Evolutionary conservation across 2,113 vertebrate genomes (phyloP).

Genomic region (Lophius piscatorius): DNA sequence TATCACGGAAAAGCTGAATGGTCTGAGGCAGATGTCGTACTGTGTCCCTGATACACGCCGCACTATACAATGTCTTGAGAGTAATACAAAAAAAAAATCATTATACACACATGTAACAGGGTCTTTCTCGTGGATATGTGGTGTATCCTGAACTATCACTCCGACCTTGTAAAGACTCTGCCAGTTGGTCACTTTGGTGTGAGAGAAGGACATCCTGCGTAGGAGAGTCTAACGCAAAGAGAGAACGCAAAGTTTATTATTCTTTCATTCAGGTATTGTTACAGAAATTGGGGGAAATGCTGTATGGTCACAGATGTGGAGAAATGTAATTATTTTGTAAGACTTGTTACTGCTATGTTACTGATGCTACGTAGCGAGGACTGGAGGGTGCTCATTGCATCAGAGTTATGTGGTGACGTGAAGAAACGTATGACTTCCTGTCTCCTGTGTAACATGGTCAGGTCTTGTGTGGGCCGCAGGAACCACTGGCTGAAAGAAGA

Average conservation of each 20-base stretch:
- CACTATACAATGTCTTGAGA: slow-evolving; percentile 85
- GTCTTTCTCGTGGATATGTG: not conserved
- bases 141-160: not conserved
- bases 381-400: slow-evolving; percentile 85
- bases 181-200: slow-evolving; percentile 93
- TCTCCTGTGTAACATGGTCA: slow-evolving; percentile 85
- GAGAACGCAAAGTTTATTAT: slow-evolving; percentile 4
- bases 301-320: slow-evolving; percentile 2
- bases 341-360: slow-evolving; percentile 86
- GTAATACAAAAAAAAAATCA: slow-evolving; percentile 20
- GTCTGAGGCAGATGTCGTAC: slow-evolving; percentile 85
- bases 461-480: slow-evolving; percentile 86
- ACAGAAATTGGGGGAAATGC: not conserved
- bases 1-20: slow-evolving; percentile 88
- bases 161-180: slow-evolving; percentile 89
- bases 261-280: slow-evolving; percentile 1
- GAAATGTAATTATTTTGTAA: not conserved
- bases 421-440: slow-evolving; percentile 95
- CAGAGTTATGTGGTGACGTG: slow-evolving; percentile 86
- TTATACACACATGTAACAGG: not conserved
- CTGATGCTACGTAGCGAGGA: slow-evolving; percentile 89
- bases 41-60: slow-evolving; percentile 89
- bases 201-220: slow-evolving; percentile 89
- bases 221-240: slow-evolving; percentile 83
- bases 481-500: slow-evolving; percentile 86